A percentile compares a stretch with the other conserved stretches of the same genome.
phyloP scores from a whole-genome alignment of 1,140 invertebrate genomes.

The Chionoecetes opilio region DNA sequence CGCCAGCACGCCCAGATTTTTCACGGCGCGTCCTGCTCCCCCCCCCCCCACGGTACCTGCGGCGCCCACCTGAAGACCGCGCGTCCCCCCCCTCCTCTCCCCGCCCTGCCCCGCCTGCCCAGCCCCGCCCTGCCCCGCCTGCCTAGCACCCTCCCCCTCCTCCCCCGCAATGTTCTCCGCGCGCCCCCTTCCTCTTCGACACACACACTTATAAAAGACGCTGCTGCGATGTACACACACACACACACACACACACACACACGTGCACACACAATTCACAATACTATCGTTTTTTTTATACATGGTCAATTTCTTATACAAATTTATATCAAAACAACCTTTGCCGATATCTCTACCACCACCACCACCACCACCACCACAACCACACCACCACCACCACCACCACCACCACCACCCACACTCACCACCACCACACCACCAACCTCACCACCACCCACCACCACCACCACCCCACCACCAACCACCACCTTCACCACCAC shows the following conservation, averaged over 20 bases:
- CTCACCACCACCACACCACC: neutral
- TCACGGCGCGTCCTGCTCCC: neutral
- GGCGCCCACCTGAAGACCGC: slow-evolving; percentile 42
- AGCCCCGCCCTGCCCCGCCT: neutral
- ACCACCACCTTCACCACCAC: no score
- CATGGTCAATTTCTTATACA: no score
- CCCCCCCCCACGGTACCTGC: slow-evolving; percentile 4
- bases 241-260: neutral
- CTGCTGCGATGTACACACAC: slow-evolving; percentile 24
- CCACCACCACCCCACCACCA: no score
- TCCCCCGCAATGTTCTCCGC: neutral
- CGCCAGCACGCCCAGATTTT: slow-evolving; percentile 59
- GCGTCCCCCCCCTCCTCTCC: neutral
- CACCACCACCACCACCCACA: neutral
- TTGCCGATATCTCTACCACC: neutral
- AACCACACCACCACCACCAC: neutral
- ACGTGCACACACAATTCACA: neutral
- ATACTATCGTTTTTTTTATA: neutral
- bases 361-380: neutral
- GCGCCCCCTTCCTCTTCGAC: slow-evolving; percentile 11
- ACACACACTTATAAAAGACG: slow-evolving; percentile 33
- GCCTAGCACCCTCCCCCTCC: neutral
- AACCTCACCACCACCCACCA: no score
- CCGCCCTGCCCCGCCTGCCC: neutral
- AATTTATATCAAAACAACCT: neutral